Evolutionary conservation across 2,797 vertebrate genomes (phyloP), one percentile per base, ranked within the genome.

Genomic region (Capromys pilorides): DNA sequence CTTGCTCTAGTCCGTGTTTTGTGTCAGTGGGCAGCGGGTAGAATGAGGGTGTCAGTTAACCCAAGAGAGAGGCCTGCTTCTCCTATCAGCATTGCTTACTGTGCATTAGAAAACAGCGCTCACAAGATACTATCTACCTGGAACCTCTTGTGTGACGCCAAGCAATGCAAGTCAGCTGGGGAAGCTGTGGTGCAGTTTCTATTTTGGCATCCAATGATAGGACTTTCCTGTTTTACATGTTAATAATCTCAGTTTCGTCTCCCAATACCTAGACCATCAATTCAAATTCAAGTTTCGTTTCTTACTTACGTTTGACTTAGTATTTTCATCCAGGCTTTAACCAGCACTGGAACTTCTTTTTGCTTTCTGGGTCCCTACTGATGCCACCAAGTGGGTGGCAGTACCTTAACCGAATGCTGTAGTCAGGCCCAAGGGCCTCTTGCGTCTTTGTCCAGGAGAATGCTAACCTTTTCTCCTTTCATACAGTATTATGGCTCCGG

Each of bases 221-320:
- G 54, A 78, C 51, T 62, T 73, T 7, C 36, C 36, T 66, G 5
- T 91, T 88, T 87, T 87, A 66, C 77, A 57, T 71, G 67, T 21
- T 71, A 67, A n/a, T 85, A 64, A 75, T 18, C 6, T n/a, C 62
- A 92, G 78, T 54, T 62, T 79, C 45, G n/a, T 82, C 31, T 45
- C 26, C 49, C 14, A 51, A 66, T 87, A 95, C 89, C 83, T 61
- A 93, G 80, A 31, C 41, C 64, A 59, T 83, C n/a, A 41, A 49
- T 86, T 95, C 45, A 91, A 61, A 77, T 39, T 81, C n/a, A 57
- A 95, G 79, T 81, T 73, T 94, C 45, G 33, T 82, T 80, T 96
- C 36, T 9, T 69, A 51, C 78, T 92, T 87, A 41, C 3, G 33
- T 93, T 90, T 73, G 62, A 14, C 41, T 31, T 7, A 62, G 4